These are phyloP conservation scores for Psophia crepitans DNA, from an alignment of 2,113 vertebrate species.

Conservation along the genomic window DNA sequence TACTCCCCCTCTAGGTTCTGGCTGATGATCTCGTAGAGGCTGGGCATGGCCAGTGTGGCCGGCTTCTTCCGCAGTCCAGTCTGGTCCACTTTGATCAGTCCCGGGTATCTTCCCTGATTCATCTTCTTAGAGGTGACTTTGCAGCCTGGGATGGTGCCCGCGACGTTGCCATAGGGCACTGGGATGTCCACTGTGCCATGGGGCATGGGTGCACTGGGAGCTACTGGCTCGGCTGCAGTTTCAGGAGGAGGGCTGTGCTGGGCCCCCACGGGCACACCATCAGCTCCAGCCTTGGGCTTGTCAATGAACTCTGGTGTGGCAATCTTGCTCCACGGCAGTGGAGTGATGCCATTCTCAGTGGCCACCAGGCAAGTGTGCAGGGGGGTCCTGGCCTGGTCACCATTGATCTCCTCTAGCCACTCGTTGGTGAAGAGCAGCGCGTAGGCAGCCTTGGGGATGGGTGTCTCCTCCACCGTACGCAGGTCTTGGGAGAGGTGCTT, in stretches of 20 bases:
- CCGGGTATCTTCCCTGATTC: conserved; percentile 63
- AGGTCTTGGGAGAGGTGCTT: conserved; percentile 83
- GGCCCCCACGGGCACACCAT: neutral
- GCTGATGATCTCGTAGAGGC: conserved; percentile 68
- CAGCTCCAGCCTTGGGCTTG: conserved; percentile 12
- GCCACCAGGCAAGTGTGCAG: conserved; percentile 83
- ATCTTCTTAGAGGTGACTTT: conserved; percentile 63
- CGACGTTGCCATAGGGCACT: rapidly evolving
- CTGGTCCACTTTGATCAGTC: conserved; percentile 75
- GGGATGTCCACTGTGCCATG: conserved; percentile 12
- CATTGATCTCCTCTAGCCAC: conserved; percentile 83
- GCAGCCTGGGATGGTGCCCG: conserved; percentile 61
- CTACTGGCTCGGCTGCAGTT: neutral
- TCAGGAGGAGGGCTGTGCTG: neutral
- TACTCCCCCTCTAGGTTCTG: conserved; percentile 84
- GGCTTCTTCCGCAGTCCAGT: conserved; percentile 9
- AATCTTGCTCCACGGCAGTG: conserved; percentile 82
- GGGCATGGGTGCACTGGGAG: neutral
- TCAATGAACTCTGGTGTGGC: conserved; percentile 81
- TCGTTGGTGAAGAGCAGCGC: conserved; percentile 79
- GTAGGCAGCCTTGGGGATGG: conserved; percentile 74
- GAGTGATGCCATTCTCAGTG: conserved; percentile 76
- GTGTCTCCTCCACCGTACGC: conserved; percentile 75
- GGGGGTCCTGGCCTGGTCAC: conserved; percentile 54
- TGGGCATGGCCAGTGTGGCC: conserved; percentile 65